These are phyloP conservation scores for Struthio camelus DNA, from an alignment of 2,113 vertebrate species.

Conservation along the genomic window DNA sequence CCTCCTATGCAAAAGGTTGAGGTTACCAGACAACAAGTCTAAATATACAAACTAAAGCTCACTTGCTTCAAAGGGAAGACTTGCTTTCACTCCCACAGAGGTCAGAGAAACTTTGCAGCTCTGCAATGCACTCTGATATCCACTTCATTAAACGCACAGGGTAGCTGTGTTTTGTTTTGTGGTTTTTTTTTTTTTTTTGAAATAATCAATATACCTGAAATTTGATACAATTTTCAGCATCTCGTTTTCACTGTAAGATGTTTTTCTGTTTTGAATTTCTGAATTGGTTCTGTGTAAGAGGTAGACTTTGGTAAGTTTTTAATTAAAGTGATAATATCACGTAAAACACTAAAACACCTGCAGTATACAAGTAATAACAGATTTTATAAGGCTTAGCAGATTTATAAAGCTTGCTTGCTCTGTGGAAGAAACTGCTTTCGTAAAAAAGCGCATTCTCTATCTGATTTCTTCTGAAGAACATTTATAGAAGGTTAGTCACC, in stretches of 20 bases:
- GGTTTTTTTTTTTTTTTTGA: neutral
- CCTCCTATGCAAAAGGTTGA: neutral
- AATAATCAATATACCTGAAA: constrained; percentile 26
- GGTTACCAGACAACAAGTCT: neutral
- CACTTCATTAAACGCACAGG: constrained; percentile 1
- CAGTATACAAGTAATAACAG: constrained; percentile 69
- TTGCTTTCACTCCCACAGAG: neutral
- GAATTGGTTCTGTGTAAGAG: constrained; percentile 56
- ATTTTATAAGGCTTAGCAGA: constrained; percentile 70
- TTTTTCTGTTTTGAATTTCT: constrained; percentile 49
- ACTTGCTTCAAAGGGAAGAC: constrained; percentile 6
- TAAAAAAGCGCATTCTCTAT: constrained; percentile 72
- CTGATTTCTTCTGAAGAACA: constrained; percentile 74
- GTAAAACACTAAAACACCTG: constrained; percentile 74
- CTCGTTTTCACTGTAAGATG: constrained; percentile 55
- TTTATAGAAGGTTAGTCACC: constrained; percentile 68
- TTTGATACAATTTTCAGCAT: constrained; percentile 30
- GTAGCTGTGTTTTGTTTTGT: neutral
- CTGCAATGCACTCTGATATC: neutral
- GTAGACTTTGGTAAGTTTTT: constrained; percentile 70
- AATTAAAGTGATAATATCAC: constrained; percentile 81
- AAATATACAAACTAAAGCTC: constrained; percentile 23
- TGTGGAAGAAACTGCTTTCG: constrained; percentile 64
- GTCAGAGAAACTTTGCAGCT: constrained; percentile 21
- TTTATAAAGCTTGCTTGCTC: constrained; percentile 61